These are phyloP conservation scores for Actinia tenebrosa DNA, from an alignment of 64 coral and sea anemone genomes.

Conservation along the genomic window DNA sequence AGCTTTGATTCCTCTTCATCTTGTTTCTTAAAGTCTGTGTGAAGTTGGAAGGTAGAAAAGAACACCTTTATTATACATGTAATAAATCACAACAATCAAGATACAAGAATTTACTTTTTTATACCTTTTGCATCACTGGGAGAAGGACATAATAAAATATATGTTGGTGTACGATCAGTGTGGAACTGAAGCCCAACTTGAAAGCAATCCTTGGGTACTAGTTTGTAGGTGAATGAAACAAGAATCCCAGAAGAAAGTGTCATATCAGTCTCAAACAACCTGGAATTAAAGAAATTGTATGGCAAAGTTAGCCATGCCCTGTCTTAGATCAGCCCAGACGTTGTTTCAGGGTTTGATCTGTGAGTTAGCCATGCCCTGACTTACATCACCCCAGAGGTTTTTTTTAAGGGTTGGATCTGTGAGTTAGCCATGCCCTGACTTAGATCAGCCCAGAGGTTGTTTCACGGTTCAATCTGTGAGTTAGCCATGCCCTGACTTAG, in stretches of 20 bases:
- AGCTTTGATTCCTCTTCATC: constrained; percentile 31
- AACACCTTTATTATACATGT: too few species aligned
- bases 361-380: too few species aligned
- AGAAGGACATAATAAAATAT: constrained; percentile 61
- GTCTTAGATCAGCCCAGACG: too few species aligned
- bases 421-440: too few species aligned
- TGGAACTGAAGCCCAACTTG: constrained; percentile 80
- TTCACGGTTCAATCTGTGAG: too few species aligned
- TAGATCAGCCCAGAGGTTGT: too few species aligned
- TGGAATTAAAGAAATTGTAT: constrained; percentile 12
- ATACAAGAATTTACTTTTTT: not conserved
- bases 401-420: too few species aligned
- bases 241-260: constrained; percentile 48
- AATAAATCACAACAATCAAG: too few species aligned
- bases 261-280: constrained; percentile 74
- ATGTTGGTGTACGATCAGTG: constrained; percentile 72
- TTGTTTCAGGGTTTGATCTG: too few species aligned
- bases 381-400: too few species aligned
- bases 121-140: constrained; percentile 43
- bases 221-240: constrained; percentile 79
- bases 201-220: constrained; percentile 28
- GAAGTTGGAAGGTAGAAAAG: not conserved
- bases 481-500: too few species aligned
- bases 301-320: too few species aligned
- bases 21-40: not conserved